phyloP scores from a whole-genome alignment of 2,113 vertebrate species.

The Lucifuga dentata region DNA sequence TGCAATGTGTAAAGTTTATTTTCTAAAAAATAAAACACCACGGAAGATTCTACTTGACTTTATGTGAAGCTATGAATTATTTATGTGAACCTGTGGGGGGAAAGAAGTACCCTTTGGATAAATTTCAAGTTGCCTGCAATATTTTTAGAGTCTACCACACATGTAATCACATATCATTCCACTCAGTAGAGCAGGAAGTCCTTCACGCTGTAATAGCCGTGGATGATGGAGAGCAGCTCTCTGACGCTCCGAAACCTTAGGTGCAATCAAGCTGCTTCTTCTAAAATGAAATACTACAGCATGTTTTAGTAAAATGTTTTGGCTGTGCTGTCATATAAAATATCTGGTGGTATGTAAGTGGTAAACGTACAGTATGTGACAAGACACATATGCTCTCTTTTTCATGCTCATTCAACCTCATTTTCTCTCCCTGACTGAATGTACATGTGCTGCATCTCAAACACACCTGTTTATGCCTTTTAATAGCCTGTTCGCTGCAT shows the following conservation, averaged over 20 bases:
- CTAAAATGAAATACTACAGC: background rate
- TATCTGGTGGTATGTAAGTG: too few species aligned
- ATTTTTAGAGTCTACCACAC: conserved; percentile 5
- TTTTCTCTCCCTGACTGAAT: too few species aligned
- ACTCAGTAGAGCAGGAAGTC: conserved; percentile 29
- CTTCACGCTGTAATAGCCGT: conserved; percentile 10
- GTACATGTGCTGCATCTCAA: too few species aligned
- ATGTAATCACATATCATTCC: conserved; percentile 11
- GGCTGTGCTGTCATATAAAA: background rate
- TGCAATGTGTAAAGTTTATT: background rate
- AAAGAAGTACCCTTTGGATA: background rate
- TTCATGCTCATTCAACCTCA: too few species aligned
- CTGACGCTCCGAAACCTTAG: background rate
- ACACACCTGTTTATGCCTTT: too few species aligned
- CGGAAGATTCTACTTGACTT: accelerated
- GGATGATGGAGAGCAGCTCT: too few species aligned
- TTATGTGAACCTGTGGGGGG: background rate
- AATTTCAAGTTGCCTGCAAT: background rate
- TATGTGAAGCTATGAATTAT: too few species aligned
- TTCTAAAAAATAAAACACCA: background rate
- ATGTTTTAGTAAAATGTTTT: conserved; percentile 10
- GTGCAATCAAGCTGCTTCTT: conserved; percentile 11
- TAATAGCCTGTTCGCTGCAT: too few species aligned
- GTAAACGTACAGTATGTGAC: too few species aligned
- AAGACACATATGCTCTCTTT: too few species aligned